Conservation (phyloP, 2,888 invertebrate genomes). For the Cephus runcator region DNA sequence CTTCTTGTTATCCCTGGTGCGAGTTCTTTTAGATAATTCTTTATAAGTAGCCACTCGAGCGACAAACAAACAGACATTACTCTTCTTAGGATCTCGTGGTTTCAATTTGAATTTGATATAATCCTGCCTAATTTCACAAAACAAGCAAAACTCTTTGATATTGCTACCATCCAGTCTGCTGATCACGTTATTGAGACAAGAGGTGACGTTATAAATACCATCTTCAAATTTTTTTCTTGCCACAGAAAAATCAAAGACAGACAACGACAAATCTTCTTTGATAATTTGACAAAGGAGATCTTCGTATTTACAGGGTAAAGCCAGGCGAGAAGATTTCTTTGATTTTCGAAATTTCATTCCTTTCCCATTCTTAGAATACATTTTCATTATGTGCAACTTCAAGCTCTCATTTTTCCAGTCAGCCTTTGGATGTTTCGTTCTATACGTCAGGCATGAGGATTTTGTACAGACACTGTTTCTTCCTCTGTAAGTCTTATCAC, state of each 20-base stretch:
- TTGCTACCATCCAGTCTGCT: constrained; percentile 21
- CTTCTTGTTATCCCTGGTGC: not conserved
- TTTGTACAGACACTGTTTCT: constrained; percentile 8
- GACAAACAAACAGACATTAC: constrained; percentile 16
- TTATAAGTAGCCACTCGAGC: constrained; percentile 37
- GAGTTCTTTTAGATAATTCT: constrained; percentile 11
- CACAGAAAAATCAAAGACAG: constrained; percentile 11
- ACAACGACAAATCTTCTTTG: constrained; percentile 29
- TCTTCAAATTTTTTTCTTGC: constrained; percentile 22
- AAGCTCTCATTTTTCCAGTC: constrained; percentile 23
- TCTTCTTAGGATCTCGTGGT: not conserved
- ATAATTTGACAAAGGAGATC: constrained; percentile 33
- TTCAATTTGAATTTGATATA: constrained; percentile 39
- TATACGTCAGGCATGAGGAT: constrained; percentile 16
- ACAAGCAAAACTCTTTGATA: constrained; percentile 28
- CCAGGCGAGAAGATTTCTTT: constrained; percentile 15
- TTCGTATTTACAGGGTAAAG: constrained; percentile 35
- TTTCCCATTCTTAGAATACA: constrained; percentile 5
- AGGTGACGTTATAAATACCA: constrained; percentile 28
- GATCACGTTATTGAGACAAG: constrained; percentile 35
- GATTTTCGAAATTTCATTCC: not conserved
- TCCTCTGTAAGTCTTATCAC: not conserved
- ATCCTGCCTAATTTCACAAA: constrained; percentile 39
- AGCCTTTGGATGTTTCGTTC: constrained; percentile 8
- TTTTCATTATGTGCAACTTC: constrained; percentile 1